Evolutionary conservation across 2,888 invertebrate genomes (phyloP), one percentile per base, ranked within the genome.

Genomic region (Coleophora flavipennella): DNA sequence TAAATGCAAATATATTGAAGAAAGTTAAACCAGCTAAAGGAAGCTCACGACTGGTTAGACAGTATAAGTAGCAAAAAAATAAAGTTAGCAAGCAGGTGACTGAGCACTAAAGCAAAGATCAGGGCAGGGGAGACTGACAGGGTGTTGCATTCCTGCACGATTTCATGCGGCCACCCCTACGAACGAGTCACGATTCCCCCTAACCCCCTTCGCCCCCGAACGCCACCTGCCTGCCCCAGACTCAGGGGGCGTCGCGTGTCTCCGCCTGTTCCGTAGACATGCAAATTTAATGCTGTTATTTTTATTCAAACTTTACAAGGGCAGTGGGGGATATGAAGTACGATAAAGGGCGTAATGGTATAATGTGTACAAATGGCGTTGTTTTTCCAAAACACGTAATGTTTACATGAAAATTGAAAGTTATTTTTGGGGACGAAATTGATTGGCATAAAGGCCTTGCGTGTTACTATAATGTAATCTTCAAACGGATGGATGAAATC

Each of bases 221-320:
- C 10, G 28, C 28, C 28, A 27, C n/a, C 20, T 6, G 20, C 20
- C 20, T 20, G 20, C 20, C 20, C 45, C 44, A 46, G 42, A 44
- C 50, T 41, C 41, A 35, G 34, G 45, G 45, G 49, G 40, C 48
- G 41, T 46, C 58, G 67, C 68, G 67, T 67, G 69, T 57, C 57
- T 41, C 54, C 56, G 46, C 55, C 59, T 51, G 61, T 67, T 67
- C 67, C 60, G 68, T 57, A 64, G 68, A 61, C 69, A 78, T 78
- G 78, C 74, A 80, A 81, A 83, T 81, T 77, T 78, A 69, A 79
- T 76, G 67, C 67, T 71, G 71, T 75, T 77, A 75, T 72, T 79
- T 73, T 77, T 76, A 75, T 72, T 73, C 57, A 46, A 57, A 73
- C 70, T 74, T 73, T 63, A 76, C 80, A 79, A 81, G 81, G 80